Evolutionary conservation across 2,113 vertebrate species (phyloP), one percentile per base, ranked within the genome.

Genomic region (Pseudorectes ferrugineus): DNA sequence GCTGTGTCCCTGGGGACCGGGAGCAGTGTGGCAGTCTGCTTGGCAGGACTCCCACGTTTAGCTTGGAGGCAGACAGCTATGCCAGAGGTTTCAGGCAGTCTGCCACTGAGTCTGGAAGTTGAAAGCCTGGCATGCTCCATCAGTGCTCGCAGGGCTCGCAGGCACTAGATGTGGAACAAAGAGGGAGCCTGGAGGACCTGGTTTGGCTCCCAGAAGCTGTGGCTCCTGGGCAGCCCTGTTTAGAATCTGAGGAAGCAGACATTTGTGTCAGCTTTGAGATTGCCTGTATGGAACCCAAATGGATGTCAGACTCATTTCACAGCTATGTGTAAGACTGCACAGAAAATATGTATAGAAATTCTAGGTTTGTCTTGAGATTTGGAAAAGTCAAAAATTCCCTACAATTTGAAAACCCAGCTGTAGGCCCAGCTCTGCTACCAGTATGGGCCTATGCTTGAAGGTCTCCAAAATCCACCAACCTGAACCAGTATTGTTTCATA

Each of bases 71-170:
- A 94, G 94, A 83, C 94, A 94, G 95, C 91, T 82, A 43, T 95
- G 95, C 96, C 96, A 97, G 95, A 95, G 96, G 96, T 96, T 97
- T 94, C 85, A 85, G 96, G 95, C 95, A 92, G 67, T 58, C 95
- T 96, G 96, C 95, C 95, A 96, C 67, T 3, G 45, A 83, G 88
- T 77, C 95, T 95, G 91, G 38, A 58, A 93, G 82, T 40, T 18
- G 4, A 90, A 85, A 96, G 92, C 63, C 82, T 48, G 1, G 72
- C 91, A 4, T 83, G 91, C 43, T 85, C 92, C 92, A 58, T 33
- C 75, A 58, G 2, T 4, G 1, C 71, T 92, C 6, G 0, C 62
- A 51, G 71, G 71, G 89, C 83, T 92, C 43, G 49, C 63, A 38
- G 63, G 54, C 85, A 54, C 75, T 76, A 13, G 35, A 16, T 68